A percentile compares a stretch with the other conserved stretches of the same genome.
phyloP scores from a whole-genome alignment of 2,888 invertebrate species.

The Pollenia labialis region DNA sequence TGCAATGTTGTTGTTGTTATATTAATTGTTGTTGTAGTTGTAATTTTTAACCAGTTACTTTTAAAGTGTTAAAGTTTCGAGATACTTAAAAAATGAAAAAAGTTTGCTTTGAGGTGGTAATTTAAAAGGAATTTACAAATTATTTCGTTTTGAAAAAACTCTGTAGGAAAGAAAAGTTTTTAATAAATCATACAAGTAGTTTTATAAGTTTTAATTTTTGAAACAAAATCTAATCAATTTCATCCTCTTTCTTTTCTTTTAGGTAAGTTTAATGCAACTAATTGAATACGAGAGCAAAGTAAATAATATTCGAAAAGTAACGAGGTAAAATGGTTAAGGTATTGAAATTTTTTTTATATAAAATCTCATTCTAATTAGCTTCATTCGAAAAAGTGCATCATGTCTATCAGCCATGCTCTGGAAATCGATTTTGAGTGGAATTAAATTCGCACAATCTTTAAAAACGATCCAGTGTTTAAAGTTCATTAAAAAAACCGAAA shows the following conservation, averaged over 20 bases:
- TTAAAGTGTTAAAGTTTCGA: slow-evolving; percentile 38
- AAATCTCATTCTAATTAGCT: neutral
- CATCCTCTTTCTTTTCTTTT: slow-evolving; percentile 4
- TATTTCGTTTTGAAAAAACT: slow-evolving; percentile 13
- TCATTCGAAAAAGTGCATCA: too few species aligned
- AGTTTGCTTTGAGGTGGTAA: neutral
- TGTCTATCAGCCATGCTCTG: too few species aligned
- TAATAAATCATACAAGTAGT: neutral
- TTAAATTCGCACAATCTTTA: too few species aligned
- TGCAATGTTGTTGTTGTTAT: slow-evolving; percentile 25
- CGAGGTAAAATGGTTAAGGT: neutral
- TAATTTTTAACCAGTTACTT: slow-evolving; percentile 27
- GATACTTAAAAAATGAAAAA: neutral
- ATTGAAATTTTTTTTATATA: neutral
- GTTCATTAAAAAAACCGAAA: too few species aligned
- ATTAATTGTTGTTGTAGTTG: neutral
- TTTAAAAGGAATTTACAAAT: neutral
- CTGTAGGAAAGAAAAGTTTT: neutral
- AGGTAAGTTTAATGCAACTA: slow-evolving; percentile 32
- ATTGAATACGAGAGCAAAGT: neutral
- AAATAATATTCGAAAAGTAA: neutral
- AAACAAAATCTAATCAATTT: slow-evolving; percentile 28
- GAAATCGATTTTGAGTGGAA: too few species aligned
- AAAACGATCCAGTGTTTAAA: too few species aligned
- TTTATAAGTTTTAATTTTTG: neutral